Base-by-base conservation (phyloP, 2,113 vertebrate genomes). In the Phylloscopus whistleri region DNA sequence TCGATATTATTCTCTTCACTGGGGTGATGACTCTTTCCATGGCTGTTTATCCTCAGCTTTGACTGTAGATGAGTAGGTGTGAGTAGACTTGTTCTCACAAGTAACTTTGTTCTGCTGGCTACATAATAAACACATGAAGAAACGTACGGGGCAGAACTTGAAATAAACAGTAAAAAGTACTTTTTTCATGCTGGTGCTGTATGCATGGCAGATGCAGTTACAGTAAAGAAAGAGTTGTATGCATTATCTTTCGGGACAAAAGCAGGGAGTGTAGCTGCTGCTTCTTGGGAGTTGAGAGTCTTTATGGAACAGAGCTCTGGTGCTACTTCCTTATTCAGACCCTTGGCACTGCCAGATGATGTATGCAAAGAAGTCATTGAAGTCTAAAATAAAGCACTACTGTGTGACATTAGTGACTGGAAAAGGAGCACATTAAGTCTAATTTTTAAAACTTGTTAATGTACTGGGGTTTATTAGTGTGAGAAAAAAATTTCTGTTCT, bases 241-340 rank as follows among this genome's bases (percentile, higher is more conserved):
- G 77, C 9, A 6, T 90, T 87, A 15, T 72, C 33, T 95, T 89
- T 74, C 89, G 30, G 56, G 28, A 83, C 97, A 97, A 98, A 98
- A 97, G 93, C 62, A 75, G 22, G 37, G 87, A 95, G 33, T 48
- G 16, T 63, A 72, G 76, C 27, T 84, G 49, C 58, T 87, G 17
- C 21, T 89, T 92, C 53, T 73, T 4, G 15, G 63, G 35, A 85
- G 17, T 30, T 80, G 52, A 66, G 55, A 35, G 75, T 93, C 81
- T 96, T 93, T 76, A 84, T 77, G 74, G 82, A 85, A 78, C 70
- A 79, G 77, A 96, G 59, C 86, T 96, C 79, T 97, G 91, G 84
- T 97, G 93, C 95, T 86, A 90, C 58, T 52, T 96, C 84, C 53
- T 39, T 53, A 33, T 93, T 96, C 16, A 63, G 56, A 55, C 20